phyloP scores from a whole-genome alignment of 2,888 invertebrate genomes.

The Watsonalla binaria region DNA sequence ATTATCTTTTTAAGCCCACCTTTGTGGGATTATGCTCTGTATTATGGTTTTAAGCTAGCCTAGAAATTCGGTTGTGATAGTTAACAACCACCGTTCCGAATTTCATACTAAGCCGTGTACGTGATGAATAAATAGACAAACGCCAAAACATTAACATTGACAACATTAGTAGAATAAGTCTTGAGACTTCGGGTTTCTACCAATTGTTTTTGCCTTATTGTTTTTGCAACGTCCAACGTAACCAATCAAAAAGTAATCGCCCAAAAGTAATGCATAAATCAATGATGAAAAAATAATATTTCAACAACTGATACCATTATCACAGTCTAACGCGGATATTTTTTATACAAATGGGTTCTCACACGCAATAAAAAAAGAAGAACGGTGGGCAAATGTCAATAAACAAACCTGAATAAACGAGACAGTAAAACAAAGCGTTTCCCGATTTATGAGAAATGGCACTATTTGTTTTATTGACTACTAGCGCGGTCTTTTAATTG shows the following conservation, averaged over 20 bases:
- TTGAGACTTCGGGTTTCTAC: no score
- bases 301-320: slow-evolving; percentile 22
- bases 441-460: neutral
- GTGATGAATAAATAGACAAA: no score
- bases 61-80: no score
- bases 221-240: neutral
- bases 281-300: slow-evolving; percentile 8
- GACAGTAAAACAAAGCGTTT: slow-evolving; percentile 17
- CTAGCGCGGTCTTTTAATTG: no score
- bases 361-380: slow-evolving; percentile 38
- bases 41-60: no score
- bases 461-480: neutral
- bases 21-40: no score
- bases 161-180: neutral
- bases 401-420: slow-evolving; percentile 20
- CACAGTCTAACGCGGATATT: slow-evolving; percentile 27
- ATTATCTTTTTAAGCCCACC: no score
- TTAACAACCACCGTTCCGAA: no score
- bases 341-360: slow-evolving; percentile 31
- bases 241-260: neutral
- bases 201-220: neutral
- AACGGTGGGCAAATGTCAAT: slow-evolving; percentile 26
- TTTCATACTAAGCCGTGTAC: no score
- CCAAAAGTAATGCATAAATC: neutral
- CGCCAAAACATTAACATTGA: neutral